Percentiles rank a stretch among this genome's conserved stretches.
phyloP scores from a whole-genome alignment of 1,140 invertebrate genomes.

The Bombus waltoni region DNA sequence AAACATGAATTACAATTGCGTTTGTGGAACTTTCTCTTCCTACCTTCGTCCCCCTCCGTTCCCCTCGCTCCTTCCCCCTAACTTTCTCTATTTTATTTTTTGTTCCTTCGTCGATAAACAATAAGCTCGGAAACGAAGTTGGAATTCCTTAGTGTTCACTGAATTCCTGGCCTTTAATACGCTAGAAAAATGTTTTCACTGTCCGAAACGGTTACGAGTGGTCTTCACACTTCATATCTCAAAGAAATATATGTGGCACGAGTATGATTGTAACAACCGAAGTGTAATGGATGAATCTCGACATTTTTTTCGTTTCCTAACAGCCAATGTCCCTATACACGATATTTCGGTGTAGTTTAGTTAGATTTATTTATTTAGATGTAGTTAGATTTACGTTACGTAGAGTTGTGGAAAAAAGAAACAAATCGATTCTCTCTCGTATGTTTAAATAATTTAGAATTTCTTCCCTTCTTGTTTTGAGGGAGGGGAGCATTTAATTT shows the following conservation, averaged over 20 bases:
- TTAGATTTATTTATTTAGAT: no score
- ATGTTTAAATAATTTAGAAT: no score
- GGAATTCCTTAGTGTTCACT: constrained; percentile 20
- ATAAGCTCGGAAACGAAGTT: constrained; percentile 9
- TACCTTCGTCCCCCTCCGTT: no score
- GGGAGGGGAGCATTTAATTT: no score
- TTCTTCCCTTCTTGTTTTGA: no score
- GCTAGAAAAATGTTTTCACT: constrained; percentile 63
- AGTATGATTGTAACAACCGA: constrained; percentile 57
- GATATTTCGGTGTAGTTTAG: no score
- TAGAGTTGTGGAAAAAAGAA: no score
- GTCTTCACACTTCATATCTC: constrained; percentile 53
- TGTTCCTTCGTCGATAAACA: constrained; percentile 34
- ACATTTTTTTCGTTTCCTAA: constrained; percentile 1
- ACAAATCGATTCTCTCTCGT: no score
- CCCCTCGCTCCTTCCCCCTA: no score
- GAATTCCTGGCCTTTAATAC: constrained; percentile 66
- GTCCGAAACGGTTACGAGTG: constrained; percentile 26
- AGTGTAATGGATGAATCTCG: constrained; percentile 64
- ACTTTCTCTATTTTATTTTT: not conserved
- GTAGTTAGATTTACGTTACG: no score
- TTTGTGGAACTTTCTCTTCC: not conserved
- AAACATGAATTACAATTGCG: constrained; percentile 28
- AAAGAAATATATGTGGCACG: constrained; percentile 57
- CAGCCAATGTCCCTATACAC: no score